Conservation (phyloP, 2,113 vertebrate species). For the Todiramphus saurophagus region DNA sequence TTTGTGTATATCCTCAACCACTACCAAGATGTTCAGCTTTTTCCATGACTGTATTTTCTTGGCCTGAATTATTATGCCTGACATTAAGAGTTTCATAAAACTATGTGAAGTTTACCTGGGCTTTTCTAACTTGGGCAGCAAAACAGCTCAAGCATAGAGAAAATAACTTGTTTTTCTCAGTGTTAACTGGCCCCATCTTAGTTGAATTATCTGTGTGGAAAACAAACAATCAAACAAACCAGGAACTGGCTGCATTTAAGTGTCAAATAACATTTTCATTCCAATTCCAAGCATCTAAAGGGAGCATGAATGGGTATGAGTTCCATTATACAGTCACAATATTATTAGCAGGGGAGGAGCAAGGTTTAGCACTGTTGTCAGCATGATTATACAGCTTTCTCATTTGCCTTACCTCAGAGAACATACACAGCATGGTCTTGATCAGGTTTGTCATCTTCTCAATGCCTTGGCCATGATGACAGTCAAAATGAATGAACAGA, state of each 20-base stretch:
- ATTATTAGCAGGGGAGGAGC: slow-evolving; percentile 8
- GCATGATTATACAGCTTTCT: not conserved
- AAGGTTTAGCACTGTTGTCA: slow-evolving; percentile 40
- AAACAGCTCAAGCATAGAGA: not conserved
- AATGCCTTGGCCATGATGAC: not conserved
- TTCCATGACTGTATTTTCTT: not conserved
- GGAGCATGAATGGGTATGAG: not conserved
- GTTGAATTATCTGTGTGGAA: not conserved
- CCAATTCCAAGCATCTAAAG: not conserved
- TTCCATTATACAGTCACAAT: not conserved
- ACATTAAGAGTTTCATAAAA: not conserved
- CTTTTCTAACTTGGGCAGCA: not conserved
- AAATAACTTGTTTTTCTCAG: fast-evolving
- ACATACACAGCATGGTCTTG: not conserved
- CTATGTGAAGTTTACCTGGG: not conserved
- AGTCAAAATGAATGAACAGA: slow-evolving; percentile 37
- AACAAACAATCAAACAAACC: not conserved
- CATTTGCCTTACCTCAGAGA: slow-evolving; percentile 18
- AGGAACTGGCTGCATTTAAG: not conserved
- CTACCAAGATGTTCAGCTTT: not conserved
- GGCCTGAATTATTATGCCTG: not conserved
- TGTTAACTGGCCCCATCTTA: not conserved
- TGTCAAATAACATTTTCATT: not conserved
- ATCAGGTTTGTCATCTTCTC: slow-evolving; percentile 50
- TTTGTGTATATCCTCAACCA: not conserved